These are phyloP conservation scores for Orbicella faveolata DNA, from an alignment of 64 coral and sea anemone species.

Conservation along the genomic window DNA sequence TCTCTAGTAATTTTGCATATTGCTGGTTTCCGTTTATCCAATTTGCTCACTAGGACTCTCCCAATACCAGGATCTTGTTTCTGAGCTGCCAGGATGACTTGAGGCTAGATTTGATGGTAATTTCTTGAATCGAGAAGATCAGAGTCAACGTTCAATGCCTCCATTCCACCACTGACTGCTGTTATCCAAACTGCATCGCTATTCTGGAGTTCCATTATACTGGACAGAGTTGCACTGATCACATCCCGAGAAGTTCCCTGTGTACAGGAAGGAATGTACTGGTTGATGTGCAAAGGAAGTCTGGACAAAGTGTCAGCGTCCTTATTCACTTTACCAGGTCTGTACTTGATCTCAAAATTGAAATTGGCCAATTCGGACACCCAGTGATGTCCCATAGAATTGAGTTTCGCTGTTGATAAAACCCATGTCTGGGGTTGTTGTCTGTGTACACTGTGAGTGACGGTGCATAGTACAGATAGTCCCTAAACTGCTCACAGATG, in stretches of 20 bases:
- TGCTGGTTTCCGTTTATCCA: constrained; percentile 1
- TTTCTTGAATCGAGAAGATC: constrained; percentile 20
- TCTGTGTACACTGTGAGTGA: too few species aligned
- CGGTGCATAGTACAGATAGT: too few species aligned
- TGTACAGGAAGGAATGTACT: not conserved
- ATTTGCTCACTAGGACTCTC: constrained; percentile 2
- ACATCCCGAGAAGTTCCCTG: not conserved
- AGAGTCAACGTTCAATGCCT: not conserved
- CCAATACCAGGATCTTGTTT: constrained; percentile 25
- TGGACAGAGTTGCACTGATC: not conserved
- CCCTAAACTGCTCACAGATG: too few species aligned
- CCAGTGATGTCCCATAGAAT: too few species aligned
- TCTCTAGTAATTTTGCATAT: not conserved
- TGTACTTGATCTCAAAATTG: too few species aligned
- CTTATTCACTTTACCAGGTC: not conserved
- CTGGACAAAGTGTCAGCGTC: constrained; percentile 14
- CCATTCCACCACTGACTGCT: not conserved
- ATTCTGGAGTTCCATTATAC: constrained; percentile 5
- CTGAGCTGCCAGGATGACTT: constrained; percentile 8
- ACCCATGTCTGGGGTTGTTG: too few species aligned
- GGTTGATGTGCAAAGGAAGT: constrained; percentile 20
- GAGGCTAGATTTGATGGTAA: constrained; percentile 13
- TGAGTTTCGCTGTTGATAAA: too few species aligned
- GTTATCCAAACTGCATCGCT: constrained; percentile 4
- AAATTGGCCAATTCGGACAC: not conserved